Evolutionary conservation across 92 coral and sea anemone genomes (phyloP).

Genomic region (Virgularia gustaviana): DNA sequence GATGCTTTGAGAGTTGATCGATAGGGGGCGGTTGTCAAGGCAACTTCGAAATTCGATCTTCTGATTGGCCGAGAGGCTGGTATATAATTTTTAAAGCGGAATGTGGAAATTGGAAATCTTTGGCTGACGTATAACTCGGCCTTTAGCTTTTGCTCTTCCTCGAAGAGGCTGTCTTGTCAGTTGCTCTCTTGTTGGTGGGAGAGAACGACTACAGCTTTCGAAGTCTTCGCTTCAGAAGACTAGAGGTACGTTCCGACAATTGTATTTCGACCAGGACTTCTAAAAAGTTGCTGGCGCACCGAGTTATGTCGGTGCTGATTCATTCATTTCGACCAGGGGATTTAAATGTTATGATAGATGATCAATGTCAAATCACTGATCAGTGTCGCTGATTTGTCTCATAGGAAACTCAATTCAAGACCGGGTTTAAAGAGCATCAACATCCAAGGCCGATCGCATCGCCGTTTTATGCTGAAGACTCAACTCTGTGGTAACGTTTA

Average conservation of each 20-base stretch:
- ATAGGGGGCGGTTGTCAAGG: slow-evolving; percentile 31
- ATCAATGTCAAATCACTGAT: neutral
- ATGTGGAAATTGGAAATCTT: neutral
- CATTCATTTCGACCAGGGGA: slow-evolving; percentile 34
- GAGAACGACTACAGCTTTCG: slow-evolving; percentile 26
- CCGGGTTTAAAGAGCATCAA: slow-evolving; percentile 16
- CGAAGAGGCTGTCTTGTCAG: slow-evolving; percentile 3
- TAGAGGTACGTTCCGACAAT: slow-evolving; percentile 15
- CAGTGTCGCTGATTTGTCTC: neutral
- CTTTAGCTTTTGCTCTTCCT: slow-evolving; percentile 10
- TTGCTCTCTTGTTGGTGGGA: slow-evolving; percentile 24
- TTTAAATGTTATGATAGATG: slow-evolving; percentile 39
- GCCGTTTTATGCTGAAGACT: no score
- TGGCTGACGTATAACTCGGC: neutral
- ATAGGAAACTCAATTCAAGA: slow-evolving; percentile 13
- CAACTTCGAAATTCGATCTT: neutral
- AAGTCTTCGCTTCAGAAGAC: slow-evolving; percentile 32
- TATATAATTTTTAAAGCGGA: slow-evolving; percentile 15
- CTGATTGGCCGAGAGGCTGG: slow-evolving; percentile 19
- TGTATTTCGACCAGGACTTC: neutral
- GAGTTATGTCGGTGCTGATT: neutral
- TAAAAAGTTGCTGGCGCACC: neutral
- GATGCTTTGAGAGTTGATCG: no score
- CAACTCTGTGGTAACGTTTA: neutral
- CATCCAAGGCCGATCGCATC: neutral